A percentile compares a stretch with the other conserved stretches of the same genome.
phyloP scores from a whole-genome alignment of 2,113 vertebrate species.

The Aegithalos caudatus region DNA sequence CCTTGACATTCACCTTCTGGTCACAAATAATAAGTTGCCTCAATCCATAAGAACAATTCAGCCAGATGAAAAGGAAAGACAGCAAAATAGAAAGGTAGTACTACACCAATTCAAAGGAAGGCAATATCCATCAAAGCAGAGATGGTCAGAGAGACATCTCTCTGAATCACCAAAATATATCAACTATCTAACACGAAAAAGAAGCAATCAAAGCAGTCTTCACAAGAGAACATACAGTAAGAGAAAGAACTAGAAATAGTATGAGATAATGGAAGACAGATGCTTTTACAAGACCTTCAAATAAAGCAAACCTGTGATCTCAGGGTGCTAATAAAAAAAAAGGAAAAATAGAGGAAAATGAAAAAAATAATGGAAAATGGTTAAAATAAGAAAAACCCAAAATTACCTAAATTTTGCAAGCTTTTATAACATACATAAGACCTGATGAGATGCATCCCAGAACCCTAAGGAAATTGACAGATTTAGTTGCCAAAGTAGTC shows the following conservation, averaged over 20 bases:
- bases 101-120: background rate
- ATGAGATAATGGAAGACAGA: background rate
- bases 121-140: background rate
- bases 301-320: background rate
- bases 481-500: background rate
- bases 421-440: background rate
- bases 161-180: background rate
- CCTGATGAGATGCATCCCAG: background rate
- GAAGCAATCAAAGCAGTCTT: background rate
- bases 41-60: background rate
- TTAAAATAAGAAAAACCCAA: background rate
- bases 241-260: background rate
- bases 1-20: background rate
- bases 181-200: background rate
- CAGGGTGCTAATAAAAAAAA: background rate
- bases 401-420: background rate
- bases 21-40: background rate
- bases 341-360: fast-evolving
- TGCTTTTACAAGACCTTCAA: background rate
- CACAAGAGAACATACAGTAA: background rate
- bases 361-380: fast-evolving
- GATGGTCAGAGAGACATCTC: background rate
- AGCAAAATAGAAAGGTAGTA: background rate
- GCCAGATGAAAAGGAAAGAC: background rate
- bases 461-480: background rate